Evolutionary conservation across 2,113 vertebrate species (phyloP), one percentile per base, ranked within the genome.

Genomic region (Atractosteus spatula): DNA sequence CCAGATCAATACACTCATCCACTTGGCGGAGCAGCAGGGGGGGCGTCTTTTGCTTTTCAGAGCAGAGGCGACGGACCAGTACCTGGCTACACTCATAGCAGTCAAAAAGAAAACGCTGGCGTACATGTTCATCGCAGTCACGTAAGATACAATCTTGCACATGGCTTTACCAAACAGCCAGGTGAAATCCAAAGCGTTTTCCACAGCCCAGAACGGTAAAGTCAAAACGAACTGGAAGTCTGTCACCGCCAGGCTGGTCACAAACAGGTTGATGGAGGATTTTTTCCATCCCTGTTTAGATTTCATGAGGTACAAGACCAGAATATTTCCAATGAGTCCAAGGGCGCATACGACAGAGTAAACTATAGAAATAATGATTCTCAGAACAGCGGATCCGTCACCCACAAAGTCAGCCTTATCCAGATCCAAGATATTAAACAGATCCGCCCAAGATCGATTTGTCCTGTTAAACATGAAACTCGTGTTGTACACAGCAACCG

Each of bases 41-140:
- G 84, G 84, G 41, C 89, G 83, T 47, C 89, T 77, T 68, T 86
- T 85, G 44, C 87, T 89, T 78, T 95, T 93, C 8, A 97, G 85
- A 44, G 96, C 96, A 0, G 93, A 97, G 59, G 95, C 95, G 45
- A 99, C 94, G 0, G 95, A 92, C 29, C 88, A 94, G 78, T 99
- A 99, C 17, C 96, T 83, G 62, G 94, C 94, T 70, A 96, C 92
- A 59, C 97, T 98, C 96, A 97, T 98, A n/a, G 96, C 94, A 0
- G 96, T 99, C 55, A 99, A 93, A 78, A 99, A 98, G 81, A 98
- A 99, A n/a, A 99, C 97, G 57, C 97, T 98, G 75, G 97, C 97
- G 7, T 98, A 97, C 97, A 98, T 98, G 83, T 97, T 99, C 92
- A 96, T 94, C 1, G 96, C 94, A 0, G 97, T 98, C 77, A 97